Evolutionary conservation across 2,888 invertebrate genomes (phyloP).

Genomic region (Stramonita haemastoma): DNA sequence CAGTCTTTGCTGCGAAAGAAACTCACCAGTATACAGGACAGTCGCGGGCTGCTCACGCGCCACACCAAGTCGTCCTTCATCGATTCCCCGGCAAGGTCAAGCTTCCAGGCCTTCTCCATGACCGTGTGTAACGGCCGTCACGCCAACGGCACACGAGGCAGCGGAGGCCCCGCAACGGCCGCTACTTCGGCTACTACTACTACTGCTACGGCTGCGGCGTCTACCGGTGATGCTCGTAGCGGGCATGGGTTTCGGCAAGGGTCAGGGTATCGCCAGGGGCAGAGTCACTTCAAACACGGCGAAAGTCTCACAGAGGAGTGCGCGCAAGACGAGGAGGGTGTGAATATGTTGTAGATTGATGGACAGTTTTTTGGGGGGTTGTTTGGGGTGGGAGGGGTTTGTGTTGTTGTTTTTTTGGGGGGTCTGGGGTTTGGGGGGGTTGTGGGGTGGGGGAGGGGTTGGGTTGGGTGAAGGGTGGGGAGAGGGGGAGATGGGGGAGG

Average conservation of each 20-base stretch:
- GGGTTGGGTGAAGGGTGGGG: too few species aligned
- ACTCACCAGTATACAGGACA: slow-evolving; percentile 62
- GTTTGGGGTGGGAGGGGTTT: too few species aligned
- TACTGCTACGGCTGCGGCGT: too few species aligned
- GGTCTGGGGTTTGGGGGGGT: too few species aligned
- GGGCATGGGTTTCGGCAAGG: too few species aligned
- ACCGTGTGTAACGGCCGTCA: slow-evolving; percentile 45
- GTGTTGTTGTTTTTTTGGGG: neutral
- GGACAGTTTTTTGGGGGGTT: too few species aligned
- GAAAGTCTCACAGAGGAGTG: neutral
- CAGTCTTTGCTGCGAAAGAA: slow-evolving; percentile 64
- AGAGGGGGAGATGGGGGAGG: too few species aligned
- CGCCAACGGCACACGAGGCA: neutral
- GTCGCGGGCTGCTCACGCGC: slow-evolving; percentile 61
- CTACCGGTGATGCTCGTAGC: too few species aligned
- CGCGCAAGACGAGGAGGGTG: slow-evolving; percentile 38
- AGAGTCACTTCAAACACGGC: slow-evolving; percentile 38
- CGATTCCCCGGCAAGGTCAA: slow-evolving; percentile 58
- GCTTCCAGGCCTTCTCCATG: slow-evolving; percentile 46
- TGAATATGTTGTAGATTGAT: neutral
- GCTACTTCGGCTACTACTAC: too few species aligned
- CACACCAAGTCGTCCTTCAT: slow-evolving; percentile 65
- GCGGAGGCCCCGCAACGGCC: neutral
- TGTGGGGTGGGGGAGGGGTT: too few species aligned
- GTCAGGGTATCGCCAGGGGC: too few species aligned